Evolutionary conservation across 2,797 vertebrate genomes (phyloP), one percentile per base, ranked within the genome.

Genomic region (Spea hammondii): DNA sequence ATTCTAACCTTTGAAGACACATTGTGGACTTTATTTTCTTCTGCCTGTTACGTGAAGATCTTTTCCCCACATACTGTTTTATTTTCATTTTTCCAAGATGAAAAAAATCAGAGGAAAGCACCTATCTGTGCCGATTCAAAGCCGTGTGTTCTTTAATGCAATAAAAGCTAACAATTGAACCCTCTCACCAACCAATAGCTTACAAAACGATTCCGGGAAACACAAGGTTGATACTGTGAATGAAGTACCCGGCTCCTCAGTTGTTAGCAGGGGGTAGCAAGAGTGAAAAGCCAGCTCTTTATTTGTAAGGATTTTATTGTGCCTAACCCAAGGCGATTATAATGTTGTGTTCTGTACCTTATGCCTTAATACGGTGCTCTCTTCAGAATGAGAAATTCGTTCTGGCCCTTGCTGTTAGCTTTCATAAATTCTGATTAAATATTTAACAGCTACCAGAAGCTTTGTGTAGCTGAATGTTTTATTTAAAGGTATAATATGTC

Each of bases 391-490:
- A 66, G 68, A 76, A 80, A 76, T 71, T 46, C 66, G 65, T 80
- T 69, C 71, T 66, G 60, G 53, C 48, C 48, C 79, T 57, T 71
- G 74, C 74, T 80, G 74, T 51, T 76, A 45, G 68, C 62, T 48
- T 80, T 80, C 72, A 76, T 76, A 80, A 71, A 76, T 72, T 76
- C 60, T 76, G 62, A 80, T 76, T 79, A 79, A 79, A 79, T 79
- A 79, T 79, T 79, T 79, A 79, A 75, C 66, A 75, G 72, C 66
- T 54, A 75, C 68, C 73, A 72, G 69, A 60, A 62, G 74, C 79
- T 80, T 70, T 44, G 5, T 6, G 51, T 47, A 70, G 51, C 60
- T 46, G 62, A 66, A 72, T 76, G 48, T 44, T 54, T 76, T 80
- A 76, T 80, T 80, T 67, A 62, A 62, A 32, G 59, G 59, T n/a